A percentile compares a stretch with the other conserved stretches of the same genome.
Evolutionary conservation across 1,140 invertebrate species (phyloP).

Genomic region (Hormaphis cornu): DNA sequence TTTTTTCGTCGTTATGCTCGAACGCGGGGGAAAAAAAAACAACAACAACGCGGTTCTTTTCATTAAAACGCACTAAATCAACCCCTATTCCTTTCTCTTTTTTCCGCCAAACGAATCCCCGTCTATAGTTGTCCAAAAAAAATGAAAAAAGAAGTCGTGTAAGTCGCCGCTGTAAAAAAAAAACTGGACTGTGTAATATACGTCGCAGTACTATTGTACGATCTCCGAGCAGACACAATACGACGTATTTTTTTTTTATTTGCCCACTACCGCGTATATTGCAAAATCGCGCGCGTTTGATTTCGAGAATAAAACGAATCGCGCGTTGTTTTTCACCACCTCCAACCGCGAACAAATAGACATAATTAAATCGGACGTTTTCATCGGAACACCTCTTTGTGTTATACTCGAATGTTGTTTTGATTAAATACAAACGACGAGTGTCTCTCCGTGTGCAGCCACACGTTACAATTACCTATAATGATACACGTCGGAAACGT

Average conservation of each 20-base stretch:
- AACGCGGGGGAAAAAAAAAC: background rate
- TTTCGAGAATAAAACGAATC: background rate
- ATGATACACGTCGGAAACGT: too few relatives aligned
- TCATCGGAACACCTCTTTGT: too few relatives aligned
- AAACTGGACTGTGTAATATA: constrained; percentile 10
- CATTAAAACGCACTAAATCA: constrained; percentile 31
- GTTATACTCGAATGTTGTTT: too few relatives aligned
- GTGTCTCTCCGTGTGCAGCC: too few relatives aligned
- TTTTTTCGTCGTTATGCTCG: constrained; percentile 2
- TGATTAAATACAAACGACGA: too few relatives aligned
- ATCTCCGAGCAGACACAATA: too few relatives aligned
- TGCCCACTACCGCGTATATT: background rate
- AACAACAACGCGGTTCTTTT: constrained; percentile 17
- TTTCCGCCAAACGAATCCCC: background rate
- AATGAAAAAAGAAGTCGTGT: background rate
- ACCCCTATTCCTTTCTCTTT: constrained; percentile 29
- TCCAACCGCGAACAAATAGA: background rate
- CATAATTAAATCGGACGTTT: background rate
- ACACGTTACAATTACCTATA: too few relatives aligned
- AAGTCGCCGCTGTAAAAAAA: background rate
- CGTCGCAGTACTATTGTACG: too few relatives aligned
- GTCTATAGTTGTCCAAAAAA: background rate
- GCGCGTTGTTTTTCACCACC: background rate
- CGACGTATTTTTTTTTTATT: too few relatives aligned
- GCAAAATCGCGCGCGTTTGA: background rate